Conservation (phyloP, 2,888 invertebrate genomes). For the Hydriomena furcata region DNA sequence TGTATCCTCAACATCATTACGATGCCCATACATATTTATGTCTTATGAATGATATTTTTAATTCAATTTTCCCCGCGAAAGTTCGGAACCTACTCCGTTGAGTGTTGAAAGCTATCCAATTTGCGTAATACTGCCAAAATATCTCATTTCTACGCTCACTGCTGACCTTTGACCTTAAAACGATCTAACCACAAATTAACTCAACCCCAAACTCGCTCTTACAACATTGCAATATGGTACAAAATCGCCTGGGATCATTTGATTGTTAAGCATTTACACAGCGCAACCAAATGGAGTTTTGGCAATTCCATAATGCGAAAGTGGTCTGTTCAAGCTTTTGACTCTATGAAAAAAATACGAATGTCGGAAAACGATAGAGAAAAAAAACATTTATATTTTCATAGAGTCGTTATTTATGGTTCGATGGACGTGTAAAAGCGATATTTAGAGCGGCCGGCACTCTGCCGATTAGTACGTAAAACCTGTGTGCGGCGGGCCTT, state of each 20-base stretch:
- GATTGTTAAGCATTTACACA: conserved; percentile 49
- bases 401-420: conserved; percentile 82
- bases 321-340: conserved; percentile 84
- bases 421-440: conserved; percentile 78
- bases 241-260: conserved; percentile 32
- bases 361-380: conserved; percentile 81
- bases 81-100: conserved; percentile 82
- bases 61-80: conserved; percentile 82
- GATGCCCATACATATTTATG: conserved; percentile 75
- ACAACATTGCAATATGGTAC: conserved; percentile 32
- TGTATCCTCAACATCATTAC: conserved; percentile 70
- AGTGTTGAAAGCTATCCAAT: conserved; percentile 84
- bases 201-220: conserved; percentile 40
- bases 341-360: conserved; percentile 81
- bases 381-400: conserved; percentile 82
- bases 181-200: conserved; percentile 40
- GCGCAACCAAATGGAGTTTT: conserved; percentile 73
- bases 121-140: conserved; percentile 84
- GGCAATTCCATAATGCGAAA: conserved; percentile 84
- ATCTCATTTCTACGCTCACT: conserved; percentile 83
- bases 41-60: conserved; percentile 83
- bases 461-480: conserved; percentile 79
- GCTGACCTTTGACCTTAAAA: conserved; percentile 48
- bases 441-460: conserved; percentile 79
- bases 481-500: conserved; percentile 56